Evolutionary conservation across 2,113 vertebrate species (phyloP).

Genomic region (Hemibates koningsi): DNA sequence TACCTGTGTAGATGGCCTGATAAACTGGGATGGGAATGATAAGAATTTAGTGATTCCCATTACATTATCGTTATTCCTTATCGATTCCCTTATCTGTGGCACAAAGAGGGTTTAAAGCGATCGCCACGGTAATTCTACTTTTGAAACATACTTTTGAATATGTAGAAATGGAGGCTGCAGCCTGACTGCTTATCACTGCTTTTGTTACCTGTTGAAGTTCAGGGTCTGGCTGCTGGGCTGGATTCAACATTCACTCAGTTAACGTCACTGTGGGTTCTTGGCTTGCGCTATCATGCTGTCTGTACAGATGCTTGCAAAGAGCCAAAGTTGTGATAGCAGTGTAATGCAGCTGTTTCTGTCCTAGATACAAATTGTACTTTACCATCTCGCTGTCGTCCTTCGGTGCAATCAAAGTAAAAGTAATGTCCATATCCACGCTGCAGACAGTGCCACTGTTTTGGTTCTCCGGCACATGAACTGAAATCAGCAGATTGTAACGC

Average conservation of each 20-base stretch:
- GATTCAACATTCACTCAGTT: not conserved
- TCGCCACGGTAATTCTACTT: not conserved
- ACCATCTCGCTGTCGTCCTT: not conserved
- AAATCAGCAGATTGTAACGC: not conserved
- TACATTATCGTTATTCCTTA: not conserved
- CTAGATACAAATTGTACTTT: not conserved
- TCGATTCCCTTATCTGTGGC: not conserved
- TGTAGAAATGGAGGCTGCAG: not conserved
- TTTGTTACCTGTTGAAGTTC: not conserved
- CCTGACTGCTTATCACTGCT: not conserved
- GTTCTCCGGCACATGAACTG: not conserved
- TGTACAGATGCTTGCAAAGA: not conserved
- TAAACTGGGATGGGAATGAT: not conserved
- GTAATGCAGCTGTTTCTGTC: not conserved
- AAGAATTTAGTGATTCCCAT: not conserved
- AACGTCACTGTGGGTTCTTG: not conserved
- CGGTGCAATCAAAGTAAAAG: not conserved
- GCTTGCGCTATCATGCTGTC: not conserved
- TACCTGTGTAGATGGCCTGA: not conserved
- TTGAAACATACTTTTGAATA: not conserved
- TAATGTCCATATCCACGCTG: not conserved
- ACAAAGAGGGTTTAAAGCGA: not conserved
- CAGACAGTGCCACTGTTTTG: not conserved
- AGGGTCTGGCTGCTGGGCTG: not conserved
- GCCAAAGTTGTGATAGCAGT: not conserved